These are phyloP conservation scores for Acinonyx jubatus DNA, from an alignment of 2,113 vertebrate species.

Conservation along the genomic window DNA sequence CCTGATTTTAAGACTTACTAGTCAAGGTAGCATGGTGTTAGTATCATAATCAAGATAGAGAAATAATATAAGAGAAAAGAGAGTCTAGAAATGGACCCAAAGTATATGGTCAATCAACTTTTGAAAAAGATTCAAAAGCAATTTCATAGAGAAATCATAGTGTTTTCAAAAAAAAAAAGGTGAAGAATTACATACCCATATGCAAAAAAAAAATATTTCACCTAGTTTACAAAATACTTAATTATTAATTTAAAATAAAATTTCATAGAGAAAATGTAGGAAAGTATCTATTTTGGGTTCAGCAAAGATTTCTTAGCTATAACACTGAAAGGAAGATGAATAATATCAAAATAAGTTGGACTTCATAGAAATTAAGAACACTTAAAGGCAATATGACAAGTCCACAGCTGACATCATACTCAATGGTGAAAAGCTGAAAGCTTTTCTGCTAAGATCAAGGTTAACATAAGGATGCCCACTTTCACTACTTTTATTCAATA, in stretches of 20 bases:
- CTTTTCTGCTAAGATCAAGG: neutral
- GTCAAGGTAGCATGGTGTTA: neutral
- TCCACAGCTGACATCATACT: neutral
- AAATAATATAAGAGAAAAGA: neutral
- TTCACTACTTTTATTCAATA: neutral
- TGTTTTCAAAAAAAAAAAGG: neutral
- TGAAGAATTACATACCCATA: neutral
- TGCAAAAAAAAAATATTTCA: neutral
- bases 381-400: neutral
- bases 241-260: constrained; percentile 29
- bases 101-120: neutral
- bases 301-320: neutral
- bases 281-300: neutral
- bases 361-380: constrained; percentile 6
- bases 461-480: neutral
- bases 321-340: neutral
- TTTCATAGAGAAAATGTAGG: neutral
- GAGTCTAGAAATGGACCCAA: neutral
- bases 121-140: neutral
- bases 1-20: neutral
- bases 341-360: neutral
- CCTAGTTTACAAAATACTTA: neutral
- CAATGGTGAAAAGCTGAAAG: neutral
- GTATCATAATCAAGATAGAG: neutral
- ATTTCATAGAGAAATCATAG: neutral